Evolutionary conservation across 2,113 vertebrate genomes (phyloP).

Genomic region (Eurypyga helias): DNA sequence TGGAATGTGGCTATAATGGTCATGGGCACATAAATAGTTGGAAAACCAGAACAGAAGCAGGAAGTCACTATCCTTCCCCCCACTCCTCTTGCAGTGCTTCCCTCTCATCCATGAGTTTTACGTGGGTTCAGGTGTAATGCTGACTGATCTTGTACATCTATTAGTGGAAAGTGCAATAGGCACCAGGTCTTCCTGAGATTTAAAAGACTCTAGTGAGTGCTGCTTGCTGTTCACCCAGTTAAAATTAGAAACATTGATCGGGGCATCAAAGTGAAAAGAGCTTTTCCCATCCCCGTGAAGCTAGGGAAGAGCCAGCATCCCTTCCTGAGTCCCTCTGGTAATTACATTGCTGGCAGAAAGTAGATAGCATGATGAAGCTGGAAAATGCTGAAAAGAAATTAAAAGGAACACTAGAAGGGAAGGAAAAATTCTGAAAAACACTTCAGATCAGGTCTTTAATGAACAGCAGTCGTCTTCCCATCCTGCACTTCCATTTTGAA

Average conservation of each 20-base stretch:
- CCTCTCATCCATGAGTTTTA: background rate
- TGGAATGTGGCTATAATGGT: background rate
- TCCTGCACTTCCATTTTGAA: background rate
- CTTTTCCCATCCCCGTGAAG: background rate
- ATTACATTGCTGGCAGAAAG: conserved; percentile 6
- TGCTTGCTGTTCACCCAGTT: background rate
- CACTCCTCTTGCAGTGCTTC: background rate
- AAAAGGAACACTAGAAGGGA: background rate
- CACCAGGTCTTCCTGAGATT: background rate
- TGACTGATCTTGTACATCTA: background rate
- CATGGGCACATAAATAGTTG: background rate
- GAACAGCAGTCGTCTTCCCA: background rate
- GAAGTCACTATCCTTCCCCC: background rate
- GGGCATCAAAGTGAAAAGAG: background rate
- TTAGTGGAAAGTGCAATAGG: background rate
- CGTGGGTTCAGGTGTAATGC: background rate
- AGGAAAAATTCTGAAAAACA: background rate
- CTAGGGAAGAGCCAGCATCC: background rate
- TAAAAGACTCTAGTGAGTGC: background rate
- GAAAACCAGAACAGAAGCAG: background rate
- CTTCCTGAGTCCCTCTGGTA: background rate
- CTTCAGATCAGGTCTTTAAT: background rate
- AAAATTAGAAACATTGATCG: background rate
- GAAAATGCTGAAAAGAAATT: background rate
- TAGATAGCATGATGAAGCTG: background rate